phyloP scores from a whole-genome alignment of 2,888 invertebrate species.

The Amphiduros pacificus region DNA sequence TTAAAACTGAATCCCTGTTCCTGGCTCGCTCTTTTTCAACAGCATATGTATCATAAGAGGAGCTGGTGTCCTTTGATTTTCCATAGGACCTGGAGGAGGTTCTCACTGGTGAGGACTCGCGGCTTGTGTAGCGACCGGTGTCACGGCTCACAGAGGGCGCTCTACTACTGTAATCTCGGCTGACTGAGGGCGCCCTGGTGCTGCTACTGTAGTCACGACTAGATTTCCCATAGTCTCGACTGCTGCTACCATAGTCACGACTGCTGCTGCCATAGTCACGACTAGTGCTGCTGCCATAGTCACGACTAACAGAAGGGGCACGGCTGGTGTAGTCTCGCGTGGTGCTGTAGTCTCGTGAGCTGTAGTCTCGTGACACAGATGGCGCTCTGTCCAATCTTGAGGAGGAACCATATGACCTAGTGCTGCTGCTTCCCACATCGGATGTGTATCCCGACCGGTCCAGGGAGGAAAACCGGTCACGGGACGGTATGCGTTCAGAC shows the following conservation, averaged over 20 bases:
- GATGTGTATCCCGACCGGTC: too few species aligned
- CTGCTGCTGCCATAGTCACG: constrained; percentile 6
- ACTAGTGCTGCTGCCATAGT: too few species aligned
- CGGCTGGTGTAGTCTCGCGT: neutral
- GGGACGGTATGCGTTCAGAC: too few species aligned
- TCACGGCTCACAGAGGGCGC: neutral
- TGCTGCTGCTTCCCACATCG: too few species aligned
- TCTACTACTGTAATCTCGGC: neutral
- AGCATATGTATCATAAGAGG: neutral
- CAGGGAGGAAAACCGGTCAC: too few species aligned
- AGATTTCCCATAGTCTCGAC: neutral
- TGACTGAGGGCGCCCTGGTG: constrained; percentile 5
- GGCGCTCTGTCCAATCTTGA: too few species aligned
- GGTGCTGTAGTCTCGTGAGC: too few species aligned
- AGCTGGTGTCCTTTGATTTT: neutral
- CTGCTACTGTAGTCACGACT: neutral
- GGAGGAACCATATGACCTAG: too few species aligned
- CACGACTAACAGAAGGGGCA: constrained; percentile 8
- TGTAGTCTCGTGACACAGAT: constrained; percentile 1
- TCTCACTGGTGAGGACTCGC: constrained; percentile 11
- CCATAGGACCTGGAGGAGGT: constrained; percentile 9
- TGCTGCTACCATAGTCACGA: constrained; percentile 4
- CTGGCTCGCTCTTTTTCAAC: neutral
- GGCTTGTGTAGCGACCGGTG: neutral
- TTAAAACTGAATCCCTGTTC: neutral